Conservation (phyloP, 1,140 invertebrate genomes). For the Drosophila pseudoananassae region DNA sequence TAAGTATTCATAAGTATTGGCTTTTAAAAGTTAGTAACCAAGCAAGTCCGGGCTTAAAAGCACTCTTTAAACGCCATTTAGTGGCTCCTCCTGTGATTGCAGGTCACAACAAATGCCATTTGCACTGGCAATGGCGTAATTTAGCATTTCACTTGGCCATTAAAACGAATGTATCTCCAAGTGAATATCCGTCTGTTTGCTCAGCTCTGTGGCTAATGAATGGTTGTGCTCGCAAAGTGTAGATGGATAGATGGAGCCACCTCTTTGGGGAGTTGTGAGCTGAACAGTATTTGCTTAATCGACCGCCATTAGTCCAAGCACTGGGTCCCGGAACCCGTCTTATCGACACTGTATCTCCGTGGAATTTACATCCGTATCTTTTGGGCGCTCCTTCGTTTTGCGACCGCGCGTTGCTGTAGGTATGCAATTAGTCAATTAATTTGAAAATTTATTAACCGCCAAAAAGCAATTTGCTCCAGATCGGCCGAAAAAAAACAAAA, state of each 20-base stretch:
- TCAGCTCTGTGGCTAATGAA: slow-evolving; percentile 12
- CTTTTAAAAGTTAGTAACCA: neutral
- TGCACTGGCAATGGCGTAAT: slow-evolving; percentile 4
- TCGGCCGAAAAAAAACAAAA: slow-evolving; percentile 42
- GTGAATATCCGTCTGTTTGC: slow-evolving; percentile 23
- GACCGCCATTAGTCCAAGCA: slow-evolving; percentile 5
- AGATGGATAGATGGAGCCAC: slow-evolving; percentile 1
- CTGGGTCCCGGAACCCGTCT: slow-evolving; percentile 1
- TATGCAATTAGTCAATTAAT: slow-evolving; percentile 83
- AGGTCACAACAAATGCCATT: neutral
- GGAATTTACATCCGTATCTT: slow-evolving; percentile 40
- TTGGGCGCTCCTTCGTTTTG: slow-evolving; percentile 20
- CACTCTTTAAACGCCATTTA: slow-evolving; percentile 29
- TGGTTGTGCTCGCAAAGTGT: slow-evolving; percentile 4
- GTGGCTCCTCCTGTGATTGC: slow-evolving; percentile 11
- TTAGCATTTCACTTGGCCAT: slow-evolving; percentile 39
- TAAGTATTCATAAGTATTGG: neutral
- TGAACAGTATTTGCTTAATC: slow-evolving; percentile 24
- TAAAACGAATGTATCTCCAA: slow-evolving; percentile 15
- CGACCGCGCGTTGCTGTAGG: slow-evolving; percentile 51
- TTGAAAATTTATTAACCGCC: slow-evolving; percentile 80
- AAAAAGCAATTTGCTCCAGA: slow-evolving; percentile 79
- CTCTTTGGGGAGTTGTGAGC: slow-evolving; percentile 22
- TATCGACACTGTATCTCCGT: slow-evolving; percentile 8
- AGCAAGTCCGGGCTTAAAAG: neutral